Conservation (phyloP, 1,140 invertebrate genomes). For the Zaprionus inermis region DNA sequence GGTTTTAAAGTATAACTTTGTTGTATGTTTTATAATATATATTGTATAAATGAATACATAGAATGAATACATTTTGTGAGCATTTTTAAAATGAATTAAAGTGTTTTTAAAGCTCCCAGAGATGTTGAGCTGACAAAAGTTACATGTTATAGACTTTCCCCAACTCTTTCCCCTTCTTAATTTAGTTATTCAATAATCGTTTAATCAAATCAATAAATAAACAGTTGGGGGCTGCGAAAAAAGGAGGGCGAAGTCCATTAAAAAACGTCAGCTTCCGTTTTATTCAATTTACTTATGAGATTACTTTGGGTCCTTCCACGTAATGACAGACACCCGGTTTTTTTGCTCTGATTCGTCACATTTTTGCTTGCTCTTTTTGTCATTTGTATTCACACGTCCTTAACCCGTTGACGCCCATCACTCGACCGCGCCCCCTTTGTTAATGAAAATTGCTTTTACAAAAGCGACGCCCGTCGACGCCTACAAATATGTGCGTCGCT, state of each 20-base stretch:
- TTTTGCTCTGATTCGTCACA: slow-evolving; percentile 28
- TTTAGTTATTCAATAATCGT: slow-evolving; percentile 3
- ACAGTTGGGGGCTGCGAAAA: neutral
- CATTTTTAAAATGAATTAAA: too few relatives aligned
- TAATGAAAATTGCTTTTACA: slow-evolving; percentile 66
- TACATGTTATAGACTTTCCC: too few relatives aligned
- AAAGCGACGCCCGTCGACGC: slow-evolving; percentile 52
- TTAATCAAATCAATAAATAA: slow-evolving; percentile 26
- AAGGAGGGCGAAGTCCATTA: slow-evolving; percentile 22
- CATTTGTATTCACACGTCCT: slow-evolving; percentile 45
- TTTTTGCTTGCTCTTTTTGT: slow-evolving; percentile 42
- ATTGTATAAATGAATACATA: too few relatives aligned
- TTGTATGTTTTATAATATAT: too few relatives aligned
- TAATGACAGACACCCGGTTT: slow-evolving; percentile 19
- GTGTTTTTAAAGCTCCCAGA: too few relatives aligned
- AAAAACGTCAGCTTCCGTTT: slow-evolving; percentile 22
- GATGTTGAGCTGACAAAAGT: too few relatives aligned
- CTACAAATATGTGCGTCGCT: slow-evolving; percentile 58
- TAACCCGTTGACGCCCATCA: slow-evolving; percentile 35
- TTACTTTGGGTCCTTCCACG: slow-evolving; percentile 22
- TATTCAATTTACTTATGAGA: slow-evolving; percentile 49
- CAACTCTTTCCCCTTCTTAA: neutral
- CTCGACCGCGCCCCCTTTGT: slow-evolving; percentile 39
- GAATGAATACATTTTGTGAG: too few relatives aligned
- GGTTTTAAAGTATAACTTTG: too few relatives aligned